These are phyloP conservation scores for Pomacea maculata DNA, from an alignment of 1,140 invertebrate genomes.

Conservation along the genomic window DNA sequence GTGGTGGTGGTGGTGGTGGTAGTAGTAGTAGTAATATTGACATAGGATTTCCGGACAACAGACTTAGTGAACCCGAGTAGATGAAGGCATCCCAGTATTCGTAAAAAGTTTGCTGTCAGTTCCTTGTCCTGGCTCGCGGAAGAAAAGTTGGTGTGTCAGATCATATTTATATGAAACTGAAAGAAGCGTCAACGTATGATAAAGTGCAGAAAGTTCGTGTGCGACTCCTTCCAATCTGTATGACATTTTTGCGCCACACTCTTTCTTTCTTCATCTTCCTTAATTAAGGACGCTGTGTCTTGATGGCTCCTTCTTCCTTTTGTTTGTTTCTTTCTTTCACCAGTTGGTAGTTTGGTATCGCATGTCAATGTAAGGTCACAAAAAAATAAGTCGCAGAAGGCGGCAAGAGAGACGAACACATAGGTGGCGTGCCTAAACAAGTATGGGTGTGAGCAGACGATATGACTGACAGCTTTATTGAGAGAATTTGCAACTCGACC, in stretches of 20 bases:
- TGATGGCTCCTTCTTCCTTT: conserved; percentile 12
- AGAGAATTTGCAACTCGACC: not conserved
- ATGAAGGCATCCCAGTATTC: no score
- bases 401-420: no score
- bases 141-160: no score
- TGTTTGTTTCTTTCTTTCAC: conserved; percentile 2
- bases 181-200: not conserved
- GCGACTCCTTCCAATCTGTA: not conserved
- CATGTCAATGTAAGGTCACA: not conserved
- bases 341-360: not conserved
- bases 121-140: no score
- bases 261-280: not conserved
- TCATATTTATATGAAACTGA: no score
- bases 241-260: not conserved
- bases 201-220: not conserved
- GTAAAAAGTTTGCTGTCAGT: no score
- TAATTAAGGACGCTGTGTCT: not conserved
- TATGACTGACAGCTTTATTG: no score
- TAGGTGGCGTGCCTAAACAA: no score
- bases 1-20: not conserved
- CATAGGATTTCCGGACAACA: no score
- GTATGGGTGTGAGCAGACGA: no score
- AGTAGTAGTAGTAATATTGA: not conserved
- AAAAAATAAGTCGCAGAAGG: not conserved
- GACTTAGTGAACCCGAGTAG: no score